Base-by-base conservation (phyloP, 2,888 invertebrate genomes). In the Eudemis profundana region DNA sequence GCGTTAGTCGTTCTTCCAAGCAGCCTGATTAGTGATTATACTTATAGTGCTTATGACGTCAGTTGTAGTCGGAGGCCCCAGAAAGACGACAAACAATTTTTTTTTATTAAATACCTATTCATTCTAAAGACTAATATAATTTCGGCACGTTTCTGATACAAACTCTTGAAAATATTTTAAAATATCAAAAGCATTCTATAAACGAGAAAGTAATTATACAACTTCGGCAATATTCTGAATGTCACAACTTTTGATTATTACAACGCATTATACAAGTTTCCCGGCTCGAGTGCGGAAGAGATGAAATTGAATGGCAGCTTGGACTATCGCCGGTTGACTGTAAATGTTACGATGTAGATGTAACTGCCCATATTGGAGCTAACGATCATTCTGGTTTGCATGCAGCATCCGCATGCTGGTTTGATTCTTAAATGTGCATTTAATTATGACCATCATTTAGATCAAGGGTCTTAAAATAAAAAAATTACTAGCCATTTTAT, bases 171-270 rank as follows among this genome's bases (percentile, higher is more conserved):
- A 17, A 15, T 15, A 19, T 50, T 42, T 57, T 57, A 56, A 50
- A 57, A 63, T 40, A 50, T 50, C 15, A 50, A 33, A 49, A 42
- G 33, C 56, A 63, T 63, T 56, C 27, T 56, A 49, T 50, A 56
- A 63, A 57, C 63, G 50, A 56, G 56, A 42, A 63, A 50, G 56
- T 63, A 36, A 63, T 44, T 53, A 61, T 42, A 42, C 23, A 57
- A 63, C 56, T 63, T 63, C 12, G 21, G 42, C 49, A 63, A 63
- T 63, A 57, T 63, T 63, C 49, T n/a, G 19, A 63, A 57, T 57
- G 63, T 50, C 40, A 21, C 63, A 57, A 63, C 33, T 57, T 63
- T 38, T 49, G 49, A 63, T 42, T 50, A 57, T 57, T 42, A 50
- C 56, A 50, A 42, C 40, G 23, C 56, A 21, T 49, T 57, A 61